Percentiles rank a stretch among this genome's conserved stretches.
Evolutionary conservation across 2,888 invertebrate species (phyloP).

Genomic region (Scaptomyza parva): DNA sequence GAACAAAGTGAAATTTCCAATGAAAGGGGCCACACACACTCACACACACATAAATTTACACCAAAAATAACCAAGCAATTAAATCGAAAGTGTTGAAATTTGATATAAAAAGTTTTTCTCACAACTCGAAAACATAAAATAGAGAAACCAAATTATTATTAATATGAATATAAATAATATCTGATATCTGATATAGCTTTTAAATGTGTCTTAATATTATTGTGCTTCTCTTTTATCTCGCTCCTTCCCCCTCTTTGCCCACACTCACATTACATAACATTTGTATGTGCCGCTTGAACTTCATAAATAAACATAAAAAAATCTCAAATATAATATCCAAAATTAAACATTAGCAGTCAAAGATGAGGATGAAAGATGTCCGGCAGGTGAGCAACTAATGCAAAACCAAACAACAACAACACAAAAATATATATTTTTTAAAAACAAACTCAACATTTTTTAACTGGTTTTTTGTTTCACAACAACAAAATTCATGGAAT

Average conservation of each 20-base stretch:
- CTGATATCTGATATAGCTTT: slow-evolving; percentile 29
- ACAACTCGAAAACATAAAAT: slow-evolving; percentile 12
- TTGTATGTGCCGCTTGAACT: slow-evolving; percentile 68
- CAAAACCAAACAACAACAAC: slow-evolving; percentile 63
- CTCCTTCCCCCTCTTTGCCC: slow-evolving; percentile 33
- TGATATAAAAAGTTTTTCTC: slow-evolving; percentile 45
- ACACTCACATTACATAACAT: slow-evolving; percentile 37
- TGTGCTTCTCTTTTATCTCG: slow-evolving; percentile 67
- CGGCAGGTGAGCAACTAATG: slow-evolving; percentile 87
- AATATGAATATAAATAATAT: slow-evolving; percentile 30
- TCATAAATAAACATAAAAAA: slow-evolving; percentile 27
- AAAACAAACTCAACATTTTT: slow-evolving; percentile 16
- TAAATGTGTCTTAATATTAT: slow-evolving; percentile 32
- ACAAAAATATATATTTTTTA: slow-evolving; percentile 22
- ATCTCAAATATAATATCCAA: slow-evolving; percentile 26
- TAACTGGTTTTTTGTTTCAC: slow-evolving; percentile 27
- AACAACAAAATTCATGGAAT: slow-evolving; percentile 19
- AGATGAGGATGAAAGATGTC: slow-evolving; percentile 89
- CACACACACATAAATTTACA: slow-evolving; percentile 5
- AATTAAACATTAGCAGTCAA: slow-evolving; percentile 86
- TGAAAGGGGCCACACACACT: slow-evolving; percentile 30
- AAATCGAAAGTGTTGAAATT: slow-evolving; percentile 66
- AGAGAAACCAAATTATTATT: slow-evolving; percentile 14
- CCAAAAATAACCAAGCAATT: slow-evolving; percentile 43
- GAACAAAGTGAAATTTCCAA: slow-evolving; percentile 48